Conservation (phyloP, 2,797 vertebrate species). For the Paguma larvata region DNA sequence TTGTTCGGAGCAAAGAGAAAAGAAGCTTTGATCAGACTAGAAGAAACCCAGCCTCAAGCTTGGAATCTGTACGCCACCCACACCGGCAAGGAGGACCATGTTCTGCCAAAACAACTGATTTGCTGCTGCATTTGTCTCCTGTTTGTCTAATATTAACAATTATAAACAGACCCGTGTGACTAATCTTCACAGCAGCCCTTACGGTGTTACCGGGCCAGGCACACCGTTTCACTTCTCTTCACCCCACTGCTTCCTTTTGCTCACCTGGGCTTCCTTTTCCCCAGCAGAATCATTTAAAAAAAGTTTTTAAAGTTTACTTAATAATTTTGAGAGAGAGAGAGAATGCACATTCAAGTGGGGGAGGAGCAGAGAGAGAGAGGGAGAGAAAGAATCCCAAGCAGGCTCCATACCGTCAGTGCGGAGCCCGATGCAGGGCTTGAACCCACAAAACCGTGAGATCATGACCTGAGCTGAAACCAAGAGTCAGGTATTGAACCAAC, state of each 20-base stretch:
- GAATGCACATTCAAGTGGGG: neutral
- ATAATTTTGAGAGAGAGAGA: neutral
- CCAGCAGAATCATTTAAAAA: slow-evolving; percentile 96
- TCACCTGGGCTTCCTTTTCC: slow-evolving; percentile 99
- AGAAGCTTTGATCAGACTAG: slow-evolving; percentile 86
- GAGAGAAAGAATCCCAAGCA: neutral
- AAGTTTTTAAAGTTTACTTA: neutral
- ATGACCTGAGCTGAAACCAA: too few species aligned
- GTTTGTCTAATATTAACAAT: slow-evolving; percentile 97
- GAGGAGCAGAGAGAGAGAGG: neutral
- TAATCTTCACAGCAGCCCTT: slow-evolving; percentile 94
- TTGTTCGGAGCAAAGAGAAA: slow-evolving; percentile 89
- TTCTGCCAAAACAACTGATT: slow-evolving; percentile 90
- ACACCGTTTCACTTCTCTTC: slow-evolving; percentile 95
- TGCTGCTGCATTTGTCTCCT: slow-evolving; percentile 93
- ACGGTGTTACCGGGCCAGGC: slow-evolving; percentile 92
- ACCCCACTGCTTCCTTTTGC: slow-evolving; percentile 99
- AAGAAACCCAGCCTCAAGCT: slow-evolving; percentile 86
- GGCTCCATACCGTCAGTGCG: neutral
- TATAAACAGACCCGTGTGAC: slow-evolving; percentile 99
- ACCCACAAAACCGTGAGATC: too few species aligned
- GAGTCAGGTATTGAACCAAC: too few species aligned
- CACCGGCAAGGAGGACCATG: slow-evolving; percentile 92
- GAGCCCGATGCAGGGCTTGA: too few species aligned
- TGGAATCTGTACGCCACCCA: slow-evolving; percentile 91